Conservation (phyloP, 2,113 vertebrate species). For the Rhinopomastus cyanomelas region DNA sequence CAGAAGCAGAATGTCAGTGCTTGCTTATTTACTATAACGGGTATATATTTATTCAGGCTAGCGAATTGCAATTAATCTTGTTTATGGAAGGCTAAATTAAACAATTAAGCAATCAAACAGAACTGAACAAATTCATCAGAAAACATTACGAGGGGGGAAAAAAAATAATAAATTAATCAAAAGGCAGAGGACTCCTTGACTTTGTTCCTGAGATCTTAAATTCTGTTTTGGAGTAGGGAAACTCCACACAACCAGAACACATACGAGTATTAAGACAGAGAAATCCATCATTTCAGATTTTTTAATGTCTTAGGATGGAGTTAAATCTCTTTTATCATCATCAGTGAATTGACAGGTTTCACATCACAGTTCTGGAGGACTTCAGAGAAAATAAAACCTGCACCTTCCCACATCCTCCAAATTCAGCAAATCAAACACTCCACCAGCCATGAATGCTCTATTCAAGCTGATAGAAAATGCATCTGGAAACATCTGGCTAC, state of each 20-base stretch:
- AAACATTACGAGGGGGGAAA: slow-evolving; percentile 16
- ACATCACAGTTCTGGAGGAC: not conserved
- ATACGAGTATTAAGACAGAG: not conserved
- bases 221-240: not conserved
- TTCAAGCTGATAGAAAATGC: not conserved
- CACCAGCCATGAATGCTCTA: not conserved
- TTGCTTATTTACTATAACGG: slow-evolving; percentile 44
- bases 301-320: not conserved
- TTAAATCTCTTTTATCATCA: not conserved
- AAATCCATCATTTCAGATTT: not conserved
- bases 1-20: slow-evolving; percentile 7
- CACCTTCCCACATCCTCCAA: not conserved
- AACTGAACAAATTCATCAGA: slow-evolving; percentile 18
- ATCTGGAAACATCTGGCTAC: slow-evolving; percentile 9
- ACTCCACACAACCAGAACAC: not conserved
- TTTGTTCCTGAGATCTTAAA: slow-evolving; percentile 24
- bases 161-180: not conserved
- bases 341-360: not conserved
- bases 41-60: slow-evolving; percentile 57
- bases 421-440: not conserved
- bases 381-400: not conserved
- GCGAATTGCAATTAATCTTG: slow-evolving; percentile 53
- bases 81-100: slow-evolving; percentile 60
- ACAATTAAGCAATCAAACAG: slow-evolving; percentile 55
- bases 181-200: slow-evolving; percentile 28